phyloP scores from a whole-genome alignment of 2,888 invertebrate genomes.

The Lepidocyrtoides sp. region DNA sequence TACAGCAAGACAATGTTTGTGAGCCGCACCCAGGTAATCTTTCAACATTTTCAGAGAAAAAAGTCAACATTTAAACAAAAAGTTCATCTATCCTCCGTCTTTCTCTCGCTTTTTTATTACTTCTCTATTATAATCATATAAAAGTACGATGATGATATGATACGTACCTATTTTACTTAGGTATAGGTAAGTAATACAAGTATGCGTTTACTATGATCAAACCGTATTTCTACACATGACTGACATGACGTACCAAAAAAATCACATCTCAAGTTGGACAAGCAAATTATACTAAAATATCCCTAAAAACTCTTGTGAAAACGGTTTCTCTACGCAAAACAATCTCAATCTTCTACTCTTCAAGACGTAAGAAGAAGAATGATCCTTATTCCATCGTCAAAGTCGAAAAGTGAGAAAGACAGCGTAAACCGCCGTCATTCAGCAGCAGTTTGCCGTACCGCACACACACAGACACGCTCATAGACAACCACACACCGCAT shows the following conservation, averaged over 20 bases:
- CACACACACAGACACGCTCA: constrained; percentile 8
- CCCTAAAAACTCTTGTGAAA: constrained; percentile 36
- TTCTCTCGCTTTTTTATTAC: constrained; percentile 58
- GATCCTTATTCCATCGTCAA: constrained; percentile 30
- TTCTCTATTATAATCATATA: constrained; percentile 17
- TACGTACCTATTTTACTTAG: neutral
- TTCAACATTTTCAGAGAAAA: constrained; percentile 73
- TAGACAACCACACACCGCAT: neutral
- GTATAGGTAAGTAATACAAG: too few species aligned
- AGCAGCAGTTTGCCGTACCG: constrained; percentile 15
- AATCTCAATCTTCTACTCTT: constrained; percentile 16
- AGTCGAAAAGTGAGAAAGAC: constrained; percentile 35
- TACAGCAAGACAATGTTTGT: constrained; percentile 62
- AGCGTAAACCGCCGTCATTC: constrained; percentile 34
- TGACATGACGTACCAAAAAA: neutral
- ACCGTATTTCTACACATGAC: neutral
- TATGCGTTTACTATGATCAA: neutral
- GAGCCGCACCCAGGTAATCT: constrained; percentile 74
- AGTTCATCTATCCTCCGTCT: constrained; percentile 40
- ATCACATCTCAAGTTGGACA: constrained; percentile 41
- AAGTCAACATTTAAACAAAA: constrained; percentile 51
- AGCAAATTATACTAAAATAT: constrained; percentile 40
- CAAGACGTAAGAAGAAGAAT: neutral
- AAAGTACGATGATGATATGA: neutral
- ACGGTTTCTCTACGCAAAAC: constrained; percentile 40